Conservation (phyloP, 2,113 vertebrate species). For the Stercorarius parasiticus region DNA sequence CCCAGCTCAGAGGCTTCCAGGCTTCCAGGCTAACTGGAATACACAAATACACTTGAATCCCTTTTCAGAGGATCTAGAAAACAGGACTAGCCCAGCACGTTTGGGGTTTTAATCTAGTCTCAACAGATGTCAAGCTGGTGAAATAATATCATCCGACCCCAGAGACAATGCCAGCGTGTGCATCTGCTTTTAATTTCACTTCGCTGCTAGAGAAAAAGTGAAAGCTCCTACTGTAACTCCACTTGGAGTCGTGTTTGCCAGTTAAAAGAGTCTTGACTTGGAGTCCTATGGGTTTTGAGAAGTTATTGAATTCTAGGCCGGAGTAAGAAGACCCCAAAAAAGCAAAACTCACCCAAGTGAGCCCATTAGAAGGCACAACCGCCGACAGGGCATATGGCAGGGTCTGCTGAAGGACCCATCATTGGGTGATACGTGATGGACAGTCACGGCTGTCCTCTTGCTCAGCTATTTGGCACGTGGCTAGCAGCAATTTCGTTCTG, state of each 20-base stretch:
- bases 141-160: constrained; percentile 44
- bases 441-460: neutral
- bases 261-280: neutral
- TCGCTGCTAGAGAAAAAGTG: constrained; percentile 24
- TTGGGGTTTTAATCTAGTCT: constrained; percentile 24
- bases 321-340: neutral
- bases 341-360: neutral
- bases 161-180: constrained; percentile 8
- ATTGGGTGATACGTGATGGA: rapidly evolving
- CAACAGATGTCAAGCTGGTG: constrained; percentile 50
- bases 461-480: neutral
- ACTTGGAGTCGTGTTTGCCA: neutral
- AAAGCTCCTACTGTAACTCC: constrained; percentile 40
- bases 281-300: neutral
- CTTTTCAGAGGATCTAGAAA: neutral
- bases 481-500: neutral
- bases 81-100: neutral
- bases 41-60: neutral
- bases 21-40: neutral
- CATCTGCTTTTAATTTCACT: constrained; percentile 51
- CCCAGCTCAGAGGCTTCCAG: neutral
- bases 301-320: neutral
- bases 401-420: neutral
- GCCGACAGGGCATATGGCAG: neutral
- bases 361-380: neutral